phyloP scores from a whole-genome alignment of 2,113 vertebrate species.

The Tachycineta bicolor region DNA sequence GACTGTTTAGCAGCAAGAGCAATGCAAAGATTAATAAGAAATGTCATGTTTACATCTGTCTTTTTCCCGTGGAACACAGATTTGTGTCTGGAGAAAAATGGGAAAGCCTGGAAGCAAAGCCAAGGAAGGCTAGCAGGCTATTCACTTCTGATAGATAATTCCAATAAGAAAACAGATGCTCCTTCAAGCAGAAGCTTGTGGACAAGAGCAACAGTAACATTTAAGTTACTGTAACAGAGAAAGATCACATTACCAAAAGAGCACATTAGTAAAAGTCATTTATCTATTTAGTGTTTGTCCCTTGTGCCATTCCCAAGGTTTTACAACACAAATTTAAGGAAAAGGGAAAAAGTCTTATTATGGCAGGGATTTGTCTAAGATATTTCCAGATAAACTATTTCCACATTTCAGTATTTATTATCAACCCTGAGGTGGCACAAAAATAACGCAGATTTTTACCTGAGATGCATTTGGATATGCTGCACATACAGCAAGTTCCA shows the following conservation, averaged over 20 bases:
- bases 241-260: background rate
- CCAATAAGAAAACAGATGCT: background rate
- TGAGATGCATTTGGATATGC: background rate
- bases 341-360: background rate
- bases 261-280: background rate
- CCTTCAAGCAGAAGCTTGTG: background rate
- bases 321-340: background rate
- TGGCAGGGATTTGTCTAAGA: background rate
- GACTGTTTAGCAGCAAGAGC: background rate
- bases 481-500: background rate
- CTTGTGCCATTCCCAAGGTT: background rate
- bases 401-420: background rate
- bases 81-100: background rate
- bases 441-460: background rate
- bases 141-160: background rate
- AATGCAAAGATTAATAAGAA: background rate
- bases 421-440: background rate
- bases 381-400: background rate
- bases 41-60: background rate
- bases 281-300: background rate
- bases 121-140: background rate
- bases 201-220: background rate
- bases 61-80: background rate
- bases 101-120: background rate
- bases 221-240: background rate